A percentile compares a stretch with the other conserved stretches of the same genome.
Conservation (phyloP, 2,888 invertebrate genomes). For the Spatulosminthurus flaviceps region DNA sequence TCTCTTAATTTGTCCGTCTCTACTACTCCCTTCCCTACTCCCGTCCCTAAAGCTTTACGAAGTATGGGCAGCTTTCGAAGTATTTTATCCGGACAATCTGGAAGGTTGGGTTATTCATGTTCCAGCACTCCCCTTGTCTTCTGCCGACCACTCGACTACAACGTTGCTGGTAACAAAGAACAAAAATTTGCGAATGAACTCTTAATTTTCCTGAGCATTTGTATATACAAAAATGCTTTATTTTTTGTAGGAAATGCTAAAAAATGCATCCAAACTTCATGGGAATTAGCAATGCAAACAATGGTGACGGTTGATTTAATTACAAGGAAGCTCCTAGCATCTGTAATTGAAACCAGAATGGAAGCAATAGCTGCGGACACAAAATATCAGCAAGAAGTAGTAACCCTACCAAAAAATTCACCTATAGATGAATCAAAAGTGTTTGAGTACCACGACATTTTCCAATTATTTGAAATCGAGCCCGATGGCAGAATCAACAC, state of each 20-base stretch:
- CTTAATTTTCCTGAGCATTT: neutral
- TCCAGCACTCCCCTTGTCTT: neutral
- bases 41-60: neutral
- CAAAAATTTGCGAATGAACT: too few relatives aligned
- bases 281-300: constrained; percentile 40
- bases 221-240: neutral
- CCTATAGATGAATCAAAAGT: constrained; percentile 27
- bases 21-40: too few relatives aligned
- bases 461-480: constrained; percentile 34
- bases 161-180: constrained; percentile 18
- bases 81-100: neutral
- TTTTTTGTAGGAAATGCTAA: constrained; percentile 22
- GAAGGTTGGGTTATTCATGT: neutral
- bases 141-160: constrained; percentile 2
- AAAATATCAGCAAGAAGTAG: neutral
- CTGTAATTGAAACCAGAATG: constrained; percentile 32
- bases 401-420: neutral
- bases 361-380: neutral
- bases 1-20: too few relatives aligned
- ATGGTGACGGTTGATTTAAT: constrained; percentile 35
- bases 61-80: constrained; percentile 4
- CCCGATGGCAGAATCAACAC: constrained; percentile 22
- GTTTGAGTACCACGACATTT: constrained; percentile 35
- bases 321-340: constrained; percentile 30
- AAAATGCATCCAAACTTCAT: constrained; percentile 11